Evolutionary conservation across 2,888 invertebrate genomes (phyloP).

Genomic region (Sinohyriopsis cumingii): DNA sequence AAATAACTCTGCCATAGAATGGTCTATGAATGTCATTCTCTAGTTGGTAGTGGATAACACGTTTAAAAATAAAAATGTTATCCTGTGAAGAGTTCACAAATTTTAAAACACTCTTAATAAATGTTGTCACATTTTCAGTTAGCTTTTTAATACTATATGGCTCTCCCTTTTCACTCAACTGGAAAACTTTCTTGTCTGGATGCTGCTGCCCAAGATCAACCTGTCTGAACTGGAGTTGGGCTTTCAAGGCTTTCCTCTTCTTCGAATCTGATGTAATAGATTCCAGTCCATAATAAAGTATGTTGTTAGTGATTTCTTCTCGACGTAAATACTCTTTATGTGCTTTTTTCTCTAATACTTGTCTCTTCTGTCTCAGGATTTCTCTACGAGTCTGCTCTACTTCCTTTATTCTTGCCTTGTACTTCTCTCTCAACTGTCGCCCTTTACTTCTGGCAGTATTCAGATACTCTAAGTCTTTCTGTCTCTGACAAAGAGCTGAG

Average conservation of each 20-base stretch:
- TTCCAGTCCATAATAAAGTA: slow-evolving; percentile 18
- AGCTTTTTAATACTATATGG: too few relatives aligned
- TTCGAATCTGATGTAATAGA: neutral
- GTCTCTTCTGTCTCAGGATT: slow-evolving; percentile 12
- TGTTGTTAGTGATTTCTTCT: slow-evolving; percentile 8
- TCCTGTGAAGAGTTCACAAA: too few relatives aligned
- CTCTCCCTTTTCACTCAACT: too few relatives aligned
- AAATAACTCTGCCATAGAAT: too few relatives aligned
- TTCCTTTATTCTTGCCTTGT: slow-evolving; percentile 5
- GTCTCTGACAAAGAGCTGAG: neutral
- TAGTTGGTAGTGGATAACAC: too few relatives aligned
- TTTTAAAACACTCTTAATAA: too few relatives aligned
- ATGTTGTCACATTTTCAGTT: too few relatives aligned
- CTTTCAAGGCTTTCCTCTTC: slow-evolving; percentile 14
- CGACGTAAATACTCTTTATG: slow-evolving; percentile 2
- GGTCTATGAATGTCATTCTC: too few relatives aligned
- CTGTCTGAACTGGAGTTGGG: slow-evolving; percentile 19
- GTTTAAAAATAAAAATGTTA: too few relatives aligned
- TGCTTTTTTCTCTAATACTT: slow-evolving; percentile 12
- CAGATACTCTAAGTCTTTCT: slow-evolving; percentile 2
- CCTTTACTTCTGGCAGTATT: slow-evolving; percentile 16
- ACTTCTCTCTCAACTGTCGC: slow-evolving; percentile 10
- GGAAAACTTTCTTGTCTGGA: too few relatives aligned
- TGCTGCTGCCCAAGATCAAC: slow-evolving; percentile 13
- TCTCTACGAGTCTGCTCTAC: slow-evolving; percentile 8